A percentile compares a stretch with the other conserved stretches of the same genome.
phyloP scores from a whole-genome alignment of 2,888 invertebrate genomes.

The Plusia festucae region DNA sequence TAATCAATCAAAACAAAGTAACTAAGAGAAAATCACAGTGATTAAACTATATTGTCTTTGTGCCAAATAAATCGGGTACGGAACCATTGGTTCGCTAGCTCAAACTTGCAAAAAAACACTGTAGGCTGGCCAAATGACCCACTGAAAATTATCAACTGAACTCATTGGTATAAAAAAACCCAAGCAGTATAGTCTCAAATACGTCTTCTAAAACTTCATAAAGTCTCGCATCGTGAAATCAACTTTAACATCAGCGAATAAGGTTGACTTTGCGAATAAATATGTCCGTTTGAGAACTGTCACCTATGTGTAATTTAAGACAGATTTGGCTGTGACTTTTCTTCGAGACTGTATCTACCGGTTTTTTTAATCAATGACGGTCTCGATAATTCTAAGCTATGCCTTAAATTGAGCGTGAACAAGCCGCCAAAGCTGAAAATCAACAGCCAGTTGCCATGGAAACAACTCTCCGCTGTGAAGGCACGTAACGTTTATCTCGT shows the following conservation, averaged over 20 bases:
- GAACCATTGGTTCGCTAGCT: background rate
- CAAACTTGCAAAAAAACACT: background rate
- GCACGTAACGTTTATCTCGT: background rate
- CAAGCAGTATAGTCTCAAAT: too few species aligned
- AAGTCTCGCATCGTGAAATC: too few species aligned
- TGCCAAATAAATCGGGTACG: conserved; percentile 24
- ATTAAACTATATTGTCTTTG: conserved; percentile 52
- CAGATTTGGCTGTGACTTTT: too few species aligned
- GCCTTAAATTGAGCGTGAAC: background rate
- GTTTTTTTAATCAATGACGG: too few species aligned
- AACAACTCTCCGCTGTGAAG: background rate
- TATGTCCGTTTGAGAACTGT: too few species aligned
- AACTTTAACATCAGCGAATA: too few species aligned
- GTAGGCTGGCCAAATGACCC: background rate
- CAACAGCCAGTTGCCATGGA: background rate
- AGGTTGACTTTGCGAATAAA: too few species aligned
- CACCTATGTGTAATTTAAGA: too few species aligned
- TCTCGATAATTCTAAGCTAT: background rate
- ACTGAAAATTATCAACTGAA: too few species aligned
- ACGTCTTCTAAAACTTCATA: too few species aligned
- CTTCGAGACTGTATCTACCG: too few species aligned
- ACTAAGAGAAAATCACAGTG: conserved; percentile 54
- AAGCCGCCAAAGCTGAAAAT: background rate
- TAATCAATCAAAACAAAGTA: conserved; percentile 47
- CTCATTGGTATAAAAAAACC: too few species aligned